Evolutionary conservation across 2,888 invertebrate species (phyloP).

Genomic region (Spatulosminthurus flaviceps): DNA sequence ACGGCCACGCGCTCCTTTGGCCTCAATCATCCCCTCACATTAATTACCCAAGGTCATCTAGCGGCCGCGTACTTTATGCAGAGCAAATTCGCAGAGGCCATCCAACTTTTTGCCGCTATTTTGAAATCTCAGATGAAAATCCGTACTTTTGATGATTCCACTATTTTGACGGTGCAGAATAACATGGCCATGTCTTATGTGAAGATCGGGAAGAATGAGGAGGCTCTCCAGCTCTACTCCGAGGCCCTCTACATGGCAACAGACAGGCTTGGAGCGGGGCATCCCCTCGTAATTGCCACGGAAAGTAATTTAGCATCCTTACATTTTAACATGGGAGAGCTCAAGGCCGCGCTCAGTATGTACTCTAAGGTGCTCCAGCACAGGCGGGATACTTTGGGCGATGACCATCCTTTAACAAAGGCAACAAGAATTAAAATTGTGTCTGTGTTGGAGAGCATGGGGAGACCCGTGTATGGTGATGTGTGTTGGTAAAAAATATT

Average conservation of each 20-base stretch:
- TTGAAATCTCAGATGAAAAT: conserved; percentile 4
- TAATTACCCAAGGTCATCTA: background rate
- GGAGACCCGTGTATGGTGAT: background rate
- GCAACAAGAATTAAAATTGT: background rate
- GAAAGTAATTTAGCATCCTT: background rate
- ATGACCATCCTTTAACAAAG: background rate
- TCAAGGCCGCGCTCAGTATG: background rate
- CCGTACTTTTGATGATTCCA: background rate
- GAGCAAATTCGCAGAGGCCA: background rate
- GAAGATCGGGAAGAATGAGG: background rate
- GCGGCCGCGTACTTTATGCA: background rate
- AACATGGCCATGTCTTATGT: background rate
- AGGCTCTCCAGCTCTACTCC: background rate
- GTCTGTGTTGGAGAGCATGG: background rate
- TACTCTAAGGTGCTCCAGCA: background rate
- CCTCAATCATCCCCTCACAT: background rate
- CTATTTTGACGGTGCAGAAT: background rate
- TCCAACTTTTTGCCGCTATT: background rate
- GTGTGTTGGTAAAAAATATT: background rate
- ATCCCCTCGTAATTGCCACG: background rate
- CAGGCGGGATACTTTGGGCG: background rate
- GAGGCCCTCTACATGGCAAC: background rate
- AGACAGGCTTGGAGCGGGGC: background rate
- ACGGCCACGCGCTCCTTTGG: background rate
- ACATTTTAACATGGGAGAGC: background rate